Base-by-base conservation (phyloP, 2,797 vertebrate species). In the Ispidina lecontei region DNA sequence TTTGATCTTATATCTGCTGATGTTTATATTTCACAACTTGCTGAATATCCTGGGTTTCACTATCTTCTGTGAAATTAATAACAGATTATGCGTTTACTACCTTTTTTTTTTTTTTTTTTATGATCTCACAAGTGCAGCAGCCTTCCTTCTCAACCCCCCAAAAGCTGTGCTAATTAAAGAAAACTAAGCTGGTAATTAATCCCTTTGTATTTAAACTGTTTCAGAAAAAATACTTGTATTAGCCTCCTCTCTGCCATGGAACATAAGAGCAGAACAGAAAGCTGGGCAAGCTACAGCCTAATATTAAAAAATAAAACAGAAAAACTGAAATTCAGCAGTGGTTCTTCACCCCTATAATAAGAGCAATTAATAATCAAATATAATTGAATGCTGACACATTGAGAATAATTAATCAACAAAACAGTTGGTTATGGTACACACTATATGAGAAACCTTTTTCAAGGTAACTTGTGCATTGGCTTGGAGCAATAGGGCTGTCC, bases 41-140 rank as follows among this genome's bases (percentile, higher is more conserved):
- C 62, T 93, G 89, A 96, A 93, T 88, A 96, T 91, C 67, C 89
- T 88, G 91, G 58, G 69, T 87, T 94, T 93, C 55, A 80, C 81
- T 96, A 73, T 96, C 77, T 96, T 84, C 62, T 91, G 87, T 96
- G 96, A 97, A 96, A 85, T 93, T 88, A 97, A 95, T 95, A 96
- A 93, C 87, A 97, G 93, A 96, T 95, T 91, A 97, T 89, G 91
- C 91, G 70, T 58, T 94, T 96, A 92, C 91, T 96, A 89, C 68
- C 65, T 77, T 96, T 96, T 97, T 80, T 84, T 96, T 96, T 97
- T 80, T 84, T 92, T 92, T 94, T 94, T 94, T 94, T 93, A 95
- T 95, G 65, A 91, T 94, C 87, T 94, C 75, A 92, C 69, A 93
- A 94, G 59, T 69, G 92, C 14, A 33, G 59, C 74, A 69, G 33